These are phyloP conservation scores for Crax fasciolata DNA, from an alignment of 2,797 vertebrate genomes.

Conservation along the genomic window DNA sequence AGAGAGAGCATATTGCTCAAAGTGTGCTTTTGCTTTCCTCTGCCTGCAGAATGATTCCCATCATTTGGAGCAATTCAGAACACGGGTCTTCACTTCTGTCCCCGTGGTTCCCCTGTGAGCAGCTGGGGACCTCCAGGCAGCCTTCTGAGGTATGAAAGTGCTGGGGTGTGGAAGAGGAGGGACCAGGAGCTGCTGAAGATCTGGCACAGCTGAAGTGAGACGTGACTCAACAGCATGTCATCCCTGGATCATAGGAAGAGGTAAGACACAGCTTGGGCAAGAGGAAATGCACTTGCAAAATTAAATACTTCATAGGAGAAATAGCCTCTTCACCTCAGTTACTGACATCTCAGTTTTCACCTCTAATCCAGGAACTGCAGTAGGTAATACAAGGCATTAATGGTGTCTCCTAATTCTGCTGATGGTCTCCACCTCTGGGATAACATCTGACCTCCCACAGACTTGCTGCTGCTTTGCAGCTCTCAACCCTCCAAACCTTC, in stretches of 20 bases:
- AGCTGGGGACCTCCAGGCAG: neutral
- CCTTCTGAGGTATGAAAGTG: neutral
- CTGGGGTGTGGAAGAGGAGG: neutral
- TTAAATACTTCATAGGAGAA: neutral
- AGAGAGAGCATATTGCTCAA: neutral
- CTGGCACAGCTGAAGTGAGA: neutral
- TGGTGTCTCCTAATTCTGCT: neutral
- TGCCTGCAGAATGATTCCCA: neutral
- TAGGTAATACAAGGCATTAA: neutral
- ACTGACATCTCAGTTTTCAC: neutral
- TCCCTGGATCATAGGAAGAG: neutral
- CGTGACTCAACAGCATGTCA: neutral
- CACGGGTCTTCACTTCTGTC: neutral
- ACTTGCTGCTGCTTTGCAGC: neutral
- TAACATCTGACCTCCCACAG: neutral
- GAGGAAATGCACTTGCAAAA: constrained; percentile 9
- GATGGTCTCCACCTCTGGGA: neutral
- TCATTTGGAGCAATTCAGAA: neutral
- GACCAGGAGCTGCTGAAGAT: constrained; percentile 17
- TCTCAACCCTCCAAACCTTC: neutral
- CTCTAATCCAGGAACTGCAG: neutral
- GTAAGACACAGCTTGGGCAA: neutral
- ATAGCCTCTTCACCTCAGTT: neutral
- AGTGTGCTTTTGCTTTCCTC: neutral
- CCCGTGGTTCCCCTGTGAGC: neutral